These are phyloP conservation scores for Pseudochirops cupreus DNA, from an alignment of 2,797 vertebrate species.

Conservation along the genomic window DNA sequence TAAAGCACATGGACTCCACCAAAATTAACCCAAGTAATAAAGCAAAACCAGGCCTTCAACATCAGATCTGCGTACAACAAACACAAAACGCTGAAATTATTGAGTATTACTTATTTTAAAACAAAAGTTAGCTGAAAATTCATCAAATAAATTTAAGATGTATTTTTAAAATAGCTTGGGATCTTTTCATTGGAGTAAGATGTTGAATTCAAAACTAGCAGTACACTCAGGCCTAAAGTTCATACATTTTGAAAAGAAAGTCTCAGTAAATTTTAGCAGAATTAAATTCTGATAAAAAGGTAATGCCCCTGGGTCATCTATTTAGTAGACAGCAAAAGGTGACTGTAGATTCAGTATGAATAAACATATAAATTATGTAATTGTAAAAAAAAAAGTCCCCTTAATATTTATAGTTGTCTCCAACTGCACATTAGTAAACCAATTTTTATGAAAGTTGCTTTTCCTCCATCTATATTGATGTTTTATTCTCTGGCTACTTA, in stretches of 20 bases:
- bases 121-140: neutral
- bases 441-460: slow-evolving; percentile 54
- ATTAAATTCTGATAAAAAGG: slow-evolving; percentile 55
- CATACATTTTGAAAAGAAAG: slow-evolving; percentile 32
- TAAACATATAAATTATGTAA: slow-evolving; percentile 30
- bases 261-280: slow-evolving; percentile 40
- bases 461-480: slow-evolving; percentile 37
- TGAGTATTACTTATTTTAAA: slow-evolving; percentile 21
- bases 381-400: slow-evolving; percentile 23
- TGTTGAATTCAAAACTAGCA: slow-evolving; percentile 20
- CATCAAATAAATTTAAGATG: slow-evolving; percentile 34
- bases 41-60: slow-evolving; percentile 43
- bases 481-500: slow-evolving; percentile 46
- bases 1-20: neutral
- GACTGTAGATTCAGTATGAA: slow-evolving; percentile 46
- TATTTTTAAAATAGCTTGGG: slow-evolving; percentile 24
- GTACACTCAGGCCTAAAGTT: slow-evolving; percentile 9
- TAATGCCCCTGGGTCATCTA: slow-evolving; percentile 6
- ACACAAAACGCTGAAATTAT: slow-evolving; percentile 23
- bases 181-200: slow-evolving; percentile 32
- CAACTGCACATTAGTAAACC: slow-evolving; percentile 41
- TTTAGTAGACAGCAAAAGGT: slow-evolving; percentile 43
- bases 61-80: slow-evolving; percentile 7
- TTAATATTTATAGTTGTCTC: slow-evolving; percentile 43
- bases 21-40: slow-evolving; percentile 48